Evolutionary conservation across 2,113 vertebrate species (phyloP).

Genomic region (Oryzias curvinotus): DNA sequence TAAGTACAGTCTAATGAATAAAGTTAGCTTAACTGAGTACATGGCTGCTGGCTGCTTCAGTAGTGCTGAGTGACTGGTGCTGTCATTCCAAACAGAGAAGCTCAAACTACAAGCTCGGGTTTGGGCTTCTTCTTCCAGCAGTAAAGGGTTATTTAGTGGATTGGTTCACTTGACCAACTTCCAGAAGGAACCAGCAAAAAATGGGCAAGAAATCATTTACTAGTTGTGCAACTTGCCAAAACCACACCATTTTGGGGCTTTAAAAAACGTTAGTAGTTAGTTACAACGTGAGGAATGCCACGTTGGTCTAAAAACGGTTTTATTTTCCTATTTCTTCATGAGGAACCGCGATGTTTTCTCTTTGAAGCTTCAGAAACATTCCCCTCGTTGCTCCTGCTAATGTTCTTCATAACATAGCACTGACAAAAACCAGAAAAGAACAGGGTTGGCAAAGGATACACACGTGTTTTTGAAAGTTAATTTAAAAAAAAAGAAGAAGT

Average conservation of each 20-base stretch:
- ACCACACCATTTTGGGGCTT: too few relatives aligned
- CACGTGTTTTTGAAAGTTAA: not conserved
- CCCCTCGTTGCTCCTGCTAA: not conserved
- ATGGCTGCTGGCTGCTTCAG: too few relatives aligned
- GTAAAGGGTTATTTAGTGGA: conserved; percentile 22
- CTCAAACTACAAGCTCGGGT: conserved; percentile 8
- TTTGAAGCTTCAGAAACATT: conserved; percentile 2
- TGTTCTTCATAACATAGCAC: not conserved
- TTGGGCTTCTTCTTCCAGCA: conserved; percentile 7
- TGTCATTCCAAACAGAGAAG: conserved; percentile 10
- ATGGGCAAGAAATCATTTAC: not conserved
- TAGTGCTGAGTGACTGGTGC: too few relatives aligned
- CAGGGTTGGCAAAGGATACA: not conserved
- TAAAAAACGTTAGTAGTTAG: too few relatives aligned
- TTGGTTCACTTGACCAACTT: conserved; percentile 27
- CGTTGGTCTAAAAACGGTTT: not conserved
- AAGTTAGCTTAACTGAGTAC: too few relatives aligned
- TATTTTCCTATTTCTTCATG: not conserved
- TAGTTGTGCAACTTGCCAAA: too few relatives aligned
- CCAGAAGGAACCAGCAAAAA: conserved; percentile 24
- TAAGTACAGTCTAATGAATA: too few relatives aligned
- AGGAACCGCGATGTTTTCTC: not conserved
- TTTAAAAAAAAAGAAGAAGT: not conserved
- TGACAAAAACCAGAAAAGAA: not conserved
- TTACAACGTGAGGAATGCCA: too few relatives aligned